Conservation (phyloP, 1,140 invertebrate species). For the Maniola jurtina region DNA sequence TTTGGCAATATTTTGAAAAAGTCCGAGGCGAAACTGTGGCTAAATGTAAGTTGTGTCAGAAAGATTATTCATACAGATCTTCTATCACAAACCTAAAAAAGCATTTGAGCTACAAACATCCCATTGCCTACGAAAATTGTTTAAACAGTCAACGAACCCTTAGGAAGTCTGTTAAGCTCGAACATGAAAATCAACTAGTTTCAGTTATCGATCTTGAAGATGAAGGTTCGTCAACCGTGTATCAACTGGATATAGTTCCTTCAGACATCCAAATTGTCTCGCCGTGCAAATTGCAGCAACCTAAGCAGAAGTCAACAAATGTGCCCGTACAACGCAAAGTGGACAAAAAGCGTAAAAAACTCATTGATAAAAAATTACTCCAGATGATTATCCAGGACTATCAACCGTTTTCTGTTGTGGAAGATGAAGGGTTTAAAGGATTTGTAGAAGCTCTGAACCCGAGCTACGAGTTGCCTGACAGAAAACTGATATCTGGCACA, state of each 20-base stretch:
- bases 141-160: neutral
- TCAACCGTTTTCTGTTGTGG: conserved; percentile 47
- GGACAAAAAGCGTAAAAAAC: conserved; percentile 22
- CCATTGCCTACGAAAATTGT: neutral
- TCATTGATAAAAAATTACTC: conserved; percentile 26
- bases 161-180: neutral
- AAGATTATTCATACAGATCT: neutral
- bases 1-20: neutral
- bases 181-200: neutral
- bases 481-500: conserved; percentile 33
- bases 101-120: neutral
- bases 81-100: neutral
- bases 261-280: no score
- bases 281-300: neutral
- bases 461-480: conserved; percentile 37
- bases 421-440: conserved; percentile 40
- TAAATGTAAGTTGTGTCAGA: conserved; percentile 2
- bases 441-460: conserved; percentile 44
- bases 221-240: no score
- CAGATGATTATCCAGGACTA: conserved; percentile 35
- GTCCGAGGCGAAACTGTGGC: neutral
- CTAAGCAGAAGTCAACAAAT: neutral
- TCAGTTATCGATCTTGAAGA: no score
- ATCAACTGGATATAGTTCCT: no score
- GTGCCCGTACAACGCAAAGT: neutral